Conservation (phyloP, 2,797 vertebrate species). For the Gymnoscopelus braueri region DNA sequence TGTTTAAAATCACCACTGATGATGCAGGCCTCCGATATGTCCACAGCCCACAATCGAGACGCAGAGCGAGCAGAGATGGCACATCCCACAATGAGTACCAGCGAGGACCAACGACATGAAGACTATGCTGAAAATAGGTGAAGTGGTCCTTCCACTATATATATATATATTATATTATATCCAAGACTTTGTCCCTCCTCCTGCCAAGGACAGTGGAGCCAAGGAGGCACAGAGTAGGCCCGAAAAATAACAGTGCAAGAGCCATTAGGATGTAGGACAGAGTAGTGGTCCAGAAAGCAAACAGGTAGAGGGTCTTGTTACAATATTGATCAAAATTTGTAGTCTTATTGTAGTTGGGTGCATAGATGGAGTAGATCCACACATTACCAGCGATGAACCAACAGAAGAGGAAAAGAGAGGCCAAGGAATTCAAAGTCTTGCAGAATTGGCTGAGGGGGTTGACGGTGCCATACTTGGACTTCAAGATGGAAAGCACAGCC, state of each 20-base stretch:
- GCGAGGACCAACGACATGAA: too few relatives aligned
- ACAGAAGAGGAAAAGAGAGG: constrained; percentile 63
- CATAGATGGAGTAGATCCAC: constrained; percentile 66
- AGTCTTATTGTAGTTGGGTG: constrained; percentile 54
- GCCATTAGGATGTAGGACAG: constrained; percentile 34
- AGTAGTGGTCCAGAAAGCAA: constrained; percentile 58
- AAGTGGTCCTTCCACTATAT: too few relatives aligned
- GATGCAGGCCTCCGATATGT: too few relatives aligned
- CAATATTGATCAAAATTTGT: constrained; percentile 36
- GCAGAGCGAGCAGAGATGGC: too few relatives aligned
- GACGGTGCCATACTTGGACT: constrained; percentile 1
- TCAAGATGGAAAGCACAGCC: constrained; percentile 57
- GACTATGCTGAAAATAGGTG: too few relatives aligned
- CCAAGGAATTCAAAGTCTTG: constrained; percentile 50
- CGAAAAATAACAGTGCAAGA: neutral
- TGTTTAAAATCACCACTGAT: too few relatives aligned
- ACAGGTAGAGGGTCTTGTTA: constrained; percentile 55
- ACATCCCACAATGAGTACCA: too few relatives aligned
- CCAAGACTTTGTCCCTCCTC: too few relatives aligned
- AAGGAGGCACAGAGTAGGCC: too few relatives aligned
- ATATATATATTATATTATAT: too few relatives aligned
- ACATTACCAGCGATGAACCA: constrained; percentile 79
- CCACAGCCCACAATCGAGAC: too few relatives aligned
- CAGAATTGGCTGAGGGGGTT: neutral
- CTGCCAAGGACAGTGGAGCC: too few relatives aligned